These are phyloP conservation scores for Mamestra brassicae DNA, from an alignment of 2,888 invertebrate species.

Conservation along the genomic window DNA sequence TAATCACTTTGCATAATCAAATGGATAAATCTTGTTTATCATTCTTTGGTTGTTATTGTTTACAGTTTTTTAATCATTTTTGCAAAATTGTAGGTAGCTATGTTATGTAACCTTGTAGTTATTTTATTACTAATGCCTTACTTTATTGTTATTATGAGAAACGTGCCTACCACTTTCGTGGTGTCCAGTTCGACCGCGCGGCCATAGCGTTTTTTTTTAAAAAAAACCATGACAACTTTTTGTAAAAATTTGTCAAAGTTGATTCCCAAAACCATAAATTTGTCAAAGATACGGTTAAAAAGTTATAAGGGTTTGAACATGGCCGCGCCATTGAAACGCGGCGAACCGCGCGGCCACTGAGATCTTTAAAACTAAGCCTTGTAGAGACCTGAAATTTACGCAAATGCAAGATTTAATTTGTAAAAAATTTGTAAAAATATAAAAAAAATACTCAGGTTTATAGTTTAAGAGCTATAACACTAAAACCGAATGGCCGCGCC, in stretches of 20 bases:
- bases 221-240: too few species aligned
- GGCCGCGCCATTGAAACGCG: background rate
- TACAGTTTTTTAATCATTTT: conserved; percentile 22
- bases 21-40: conserved; percentile 22
- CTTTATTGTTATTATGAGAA: conserved; percentile 3
- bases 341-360: background rate
- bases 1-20: conserved; percentile 16
- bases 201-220: too few species aligned
- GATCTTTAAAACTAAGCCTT: conserved; percentile 3
- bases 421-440: background rate
- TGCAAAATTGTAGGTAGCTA: conserved; percentile 4
- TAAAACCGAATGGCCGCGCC: too few species aligned
- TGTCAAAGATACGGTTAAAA: background rate
- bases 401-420: background rate
- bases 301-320: background rate
- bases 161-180: background rate
- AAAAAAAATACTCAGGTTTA: background rate
- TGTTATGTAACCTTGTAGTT: conserved; percentile 14
- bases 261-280: too few species aligned
- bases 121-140: conserved; percentile 1
- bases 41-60: conserved; percentile 33
- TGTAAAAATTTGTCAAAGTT: too few species aligned
- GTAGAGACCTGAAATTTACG: background rate
- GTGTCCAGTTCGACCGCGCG: too few species aligned
- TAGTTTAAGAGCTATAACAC: background rate